Evolutionary conservation across 2,113 vertebrate genomes (phyloP), one percentile per base, ranked within the genome.

Genomic region (Anguilla rostrata): DNA sequence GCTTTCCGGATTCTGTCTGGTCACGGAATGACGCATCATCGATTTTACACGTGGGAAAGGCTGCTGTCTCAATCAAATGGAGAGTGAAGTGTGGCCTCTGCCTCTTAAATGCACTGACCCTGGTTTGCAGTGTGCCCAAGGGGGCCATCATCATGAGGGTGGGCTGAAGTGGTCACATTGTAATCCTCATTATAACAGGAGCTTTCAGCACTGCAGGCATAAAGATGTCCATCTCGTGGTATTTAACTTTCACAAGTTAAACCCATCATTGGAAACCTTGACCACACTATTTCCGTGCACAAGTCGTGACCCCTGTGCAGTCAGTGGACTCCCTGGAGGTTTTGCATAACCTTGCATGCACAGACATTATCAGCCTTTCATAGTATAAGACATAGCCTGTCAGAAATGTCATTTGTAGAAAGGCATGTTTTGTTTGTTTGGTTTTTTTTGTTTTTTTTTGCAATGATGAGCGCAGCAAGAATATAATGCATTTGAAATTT

Each of bases 171-270:
- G 39, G 39, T n/a, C 39, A 80, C 40, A 80, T 40, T 80, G 14
- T 80, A 80, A 18, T 5, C 78, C 78, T 20, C 39, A 8, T 39
- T 40, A 39, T 18, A 6, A 39, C 78, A 20, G 78, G 75, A 78
- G 75, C n/a, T 80, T 41, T 80, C 39, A 16, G 78, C 71, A 41
- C 78, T 40, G 78, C 18, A 41, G 11, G 14, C 40, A 80, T 40
- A 39, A 39, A 79, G 78, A 34, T 39, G 63, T 71, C 63, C 63
- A n/a, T 71, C 63, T 40, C 34, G 34, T 9, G 39, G 0, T 29
- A 39, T 39, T 79, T 79, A 39, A 79, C 20, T 79, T 79, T 40
- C 34, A 80, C 78, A 80, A 80, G 43, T 49, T 22, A 82, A 82
- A 6, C 43, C n/a, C 81, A 82, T 16, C 15, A 29, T 43, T 82